Conservation (phyloP, 1,140 invertebrate genomes). For the Leguminivora glycinivorella region DNA sequence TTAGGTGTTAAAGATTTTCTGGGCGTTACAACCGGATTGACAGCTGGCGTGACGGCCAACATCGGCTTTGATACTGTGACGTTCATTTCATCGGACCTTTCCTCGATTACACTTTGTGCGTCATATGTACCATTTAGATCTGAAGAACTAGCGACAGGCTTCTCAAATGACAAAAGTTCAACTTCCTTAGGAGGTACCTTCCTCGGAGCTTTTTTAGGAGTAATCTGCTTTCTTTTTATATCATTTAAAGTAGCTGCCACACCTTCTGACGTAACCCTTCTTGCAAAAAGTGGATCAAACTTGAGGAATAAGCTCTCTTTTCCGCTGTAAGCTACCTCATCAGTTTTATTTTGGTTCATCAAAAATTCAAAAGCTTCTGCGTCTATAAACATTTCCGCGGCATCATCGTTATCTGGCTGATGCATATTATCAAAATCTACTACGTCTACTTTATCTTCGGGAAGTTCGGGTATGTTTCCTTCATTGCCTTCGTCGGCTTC, state of each 20-base stretch:
- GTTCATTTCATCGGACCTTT: slow-evolving; percentile 51
- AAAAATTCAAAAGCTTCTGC: slow-evolving; percentile 71
- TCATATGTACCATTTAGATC: slow-evolving; percentile 38
- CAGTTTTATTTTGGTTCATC: slow-evolving; percentile 66
- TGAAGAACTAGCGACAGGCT: slow-evolving; percentile 40
- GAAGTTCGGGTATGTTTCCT: slow-evolving; percentile 41
- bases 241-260: slow-evolving; percentile 54
- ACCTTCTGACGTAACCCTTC: slow-evolving; percentile 61
- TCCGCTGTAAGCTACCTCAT: slow-evolving; percentile 62
- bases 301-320: slow-evolving; percentile 73
- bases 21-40: slow-evolving; percentile 52
- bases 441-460: slow-evolving; percentile 47
- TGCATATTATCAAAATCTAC: slow-evolving; percentile 54
- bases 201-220: slow-evolving; percentile 49
- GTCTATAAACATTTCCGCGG: slow-evolving; percentile 69
- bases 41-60: slow-evolving; percentile 70
- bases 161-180: slow-evolving; percentile 29
- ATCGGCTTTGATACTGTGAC: slow-evolving; percentile 59
- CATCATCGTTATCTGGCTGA: slow-evolving; percentile 45
- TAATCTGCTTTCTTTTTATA: slow-evolving; percentile 60
- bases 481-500: slow-evolving; percentile 52
- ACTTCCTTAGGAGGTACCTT: slow-evolving; percentile 27
- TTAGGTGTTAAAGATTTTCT: slow-evolving; percentile 56
- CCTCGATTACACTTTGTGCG: slow-evolving; percentile 32
- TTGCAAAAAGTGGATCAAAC: slow-evolving; percentile 72